Evolutionary conservation across 2,113 vertebrate genomes (phyloP), one percentile per base, ranked within the genome.

Genomic region (Platichthys flesus): DNA sequence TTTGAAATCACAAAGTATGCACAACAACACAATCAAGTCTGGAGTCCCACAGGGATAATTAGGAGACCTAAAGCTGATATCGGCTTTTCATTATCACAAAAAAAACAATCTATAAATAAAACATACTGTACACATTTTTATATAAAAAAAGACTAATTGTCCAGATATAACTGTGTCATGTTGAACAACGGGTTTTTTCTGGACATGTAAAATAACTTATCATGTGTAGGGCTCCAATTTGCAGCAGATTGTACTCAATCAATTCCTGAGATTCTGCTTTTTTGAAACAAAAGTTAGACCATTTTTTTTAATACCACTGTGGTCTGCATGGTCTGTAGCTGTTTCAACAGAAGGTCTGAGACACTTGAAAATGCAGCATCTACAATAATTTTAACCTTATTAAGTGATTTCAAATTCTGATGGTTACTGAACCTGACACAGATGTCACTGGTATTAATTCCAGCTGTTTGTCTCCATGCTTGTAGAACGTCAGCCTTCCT

Each of bases 241-340:
- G 85, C 81, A 90, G 87, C 84, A 91, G 78, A 80, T 61, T 79
- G 55, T 2, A 81, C 63, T 79, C 64, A 70, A 79, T 86, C 51
- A 56, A 23, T 9, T 96, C 94, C 96, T 94, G 94, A 95, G 86
- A 81, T 94, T 94, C 79, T 89, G 77, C 84, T 67, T 70, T 9
- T 47, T 57, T 66, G 68, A 74, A 74, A 80, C 72, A 31, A 47
- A 23, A 1, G 2, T 57, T 37, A 83, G 10, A 82, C 63, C n/a
- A 64, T 90, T 89, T 93, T 69, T 91, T 89, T 93, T 83, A 99
- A 89, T 58, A 93, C 92, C 83, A 99, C 94, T 0, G 94, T 92
- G 63, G 97, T 97, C 85, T 94, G 95, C 96, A 97, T 97, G 89
- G 97, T 95, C 92, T 99, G 97, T 91, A 99, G 96, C 56, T 99